Evolutionary conservation across 2,113 vertebrate species (phyloP), one percentile per base, ranked within the genome.

Genomic region (Morphnarchus princeps): DNA sequence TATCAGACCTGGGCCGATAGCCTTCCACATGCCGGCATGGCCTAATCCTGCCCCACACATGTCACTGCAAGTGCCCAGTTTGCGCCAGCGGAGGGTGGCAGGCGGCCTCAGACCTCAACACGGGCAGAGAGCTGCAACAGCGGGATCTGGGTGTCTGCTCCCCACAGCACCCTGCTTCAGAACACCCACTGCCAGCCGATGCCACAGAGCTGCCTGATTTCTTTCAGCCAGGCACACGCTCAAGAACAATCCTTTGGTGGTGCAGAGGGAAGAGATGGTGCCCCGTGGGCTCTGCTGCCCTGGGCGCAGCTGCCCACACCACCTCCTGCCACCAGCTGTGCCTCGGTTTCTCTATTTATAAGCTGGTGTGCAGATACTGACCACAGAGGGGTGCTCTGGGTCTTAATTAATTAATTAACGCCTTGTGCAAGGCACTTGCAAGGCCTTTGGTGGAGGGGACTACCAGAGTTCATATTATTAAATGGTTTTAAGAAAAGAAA

Each of bases 391-490:
- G 95, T 96, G 95, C 95, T 95, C 95, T 93, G 89, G 43, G 62
- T 82, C 94, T 92, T 94, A 96, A 97, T 97, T 91, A 97, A 96
- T 97, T 95, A 97, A 95, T 97, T 96, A 96, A 96, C 7, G 10
- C 63, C 80, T 93, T 34, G 22, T 8, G 4, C 38, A 76, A 85
- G 61, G 40, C 20, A 38, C 18, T 79, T 61, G 20, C 54, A 73
- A 85, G 62, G 66, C 42, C 50, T 91, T 69, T 54, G 54, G 73
- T 55, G 31, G 43, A 65, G 19, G 5, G 6, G 3, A 45, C 58
- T 58, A 73, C 16, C 36, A 10, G 50, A 76, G 52, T 38, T 77
- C 11, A 12, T 10, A 50, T 21, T 36, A 52, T 34, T 24, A 62
- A 62, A 31, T 31, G 16, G 58, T 13, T 89, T 69, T 18, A 47